A percentile compares a stretch with the other conserved stretches of the same genome.
These are phyloP conservation scores for Asobara japonica DNA, from an alignment of 1,140 invertebrate genomes.

Conservation along the genomic window DNA sequence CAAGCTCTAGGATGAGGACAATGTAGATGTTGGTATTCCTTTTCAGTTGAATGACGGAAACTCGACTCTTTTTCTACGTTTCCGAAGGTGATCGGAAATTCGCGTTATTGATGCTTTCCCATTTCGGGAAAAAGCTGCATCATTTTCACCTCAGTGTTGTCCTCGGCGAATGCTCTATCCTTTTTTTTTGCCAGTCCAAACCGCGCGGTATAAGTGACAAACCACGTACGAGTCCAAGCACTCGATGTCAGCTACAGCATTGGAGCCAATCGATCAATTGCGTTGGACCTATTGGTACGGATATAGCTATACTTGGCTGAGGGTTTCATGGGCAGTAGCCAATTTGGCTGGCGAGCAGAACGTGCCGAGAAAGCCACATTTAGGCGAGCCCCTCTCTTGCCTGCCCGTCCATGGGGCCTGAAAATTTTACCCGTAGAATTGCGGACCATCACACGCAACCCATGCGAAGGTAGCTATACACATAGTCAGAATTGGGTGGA, in stretches of 20 bases:
- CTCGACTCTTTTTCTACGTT: too few species aligned
- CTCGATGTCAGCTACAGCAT: conserved; percentile 5
- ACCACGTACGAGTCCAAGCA: conserved; percentile 1
- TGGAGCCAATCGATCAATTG: conserved; percentile 10
- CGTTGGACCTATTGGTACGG: not conserved
- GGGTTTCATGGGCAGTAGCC: conserved; percentile 15
- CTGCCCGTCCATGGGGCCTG: not conserved
- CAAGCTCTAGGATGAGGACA: too few species aligned
- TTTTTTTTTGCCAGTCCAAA: conserved; percentile 8
- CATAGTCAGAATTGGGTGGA: not conserved
- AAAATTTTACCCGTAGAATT: not conserved
- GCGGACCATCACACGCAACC: not conserved
- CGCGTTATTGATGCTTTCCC: too few species aligned
- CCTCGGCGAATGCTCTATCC: not conserved
- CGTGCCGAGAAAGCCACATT: conserved; percentile 23
- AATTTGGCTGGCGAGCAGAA: conserved; percentile 21
- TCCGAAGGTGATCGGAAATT: too few species aligned
- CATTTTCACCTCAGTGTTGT: not conserved
- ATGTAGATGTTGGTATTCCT: too few species aligned
- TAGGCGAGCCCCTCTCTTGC: not conserved
- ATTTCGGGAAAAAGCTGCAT: not conserved
- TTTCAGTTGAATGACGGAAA: too few species aligned
- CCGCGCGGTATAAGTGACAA: conserved; percentile 1
- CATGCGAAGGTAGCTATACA: not conserved
- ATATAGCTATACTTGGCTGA: not conserved